These are phyloP conservation scores for Actinopyga echinites DNA, from an alignment of 53 echinoderm and acorn worm species.

Conservation along the genomic window DNA sequence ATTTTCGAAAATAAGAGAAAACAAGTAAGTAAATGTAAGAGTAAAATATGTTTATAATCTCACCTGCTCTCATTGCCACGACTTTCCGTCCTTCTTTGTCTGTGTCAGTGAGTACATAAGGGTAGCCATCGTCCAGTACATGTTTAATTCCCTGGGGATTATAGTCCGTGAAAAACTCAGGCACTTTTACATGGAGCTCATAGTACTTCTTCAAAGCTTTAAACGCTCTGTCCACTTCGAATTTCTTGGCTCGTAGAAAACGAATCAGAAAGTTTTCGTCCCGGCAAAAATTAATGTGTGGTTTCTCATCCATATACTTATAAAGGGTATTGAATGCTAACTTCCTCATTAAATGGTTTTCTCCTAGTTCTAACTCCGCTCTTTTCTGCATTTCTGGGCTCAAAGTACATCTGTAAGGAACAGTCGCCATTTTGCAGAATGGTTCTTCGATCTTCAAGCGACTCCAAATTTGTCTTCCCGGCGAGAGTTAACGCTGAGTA, in stretches of 20 bases:
- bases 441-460: neutral
- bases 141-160: conserved; percentile 71
- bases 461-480: too few species aligned
- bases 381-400: conserved; percentile 60
- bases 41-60: neutral
- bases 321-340: conserved; percentile 64
- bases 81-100: conserved; percentile 82
- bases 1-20: neutral
- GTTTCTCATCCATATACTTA: conserved; percentile 68
- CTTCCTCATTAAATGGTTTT: conserved; percentile 64
- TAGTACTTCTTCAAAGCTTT: conserved; percentile 89
- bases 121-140: conserved; percentile 85
- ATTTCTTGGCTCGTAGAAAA: conserved; percentile 91
- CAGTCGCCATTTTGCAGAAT: conserved; percentile 19
- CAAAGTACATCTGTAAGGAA: conserved; percentile 66
- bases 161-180: conserved; percentile 84
- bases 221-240: conserved; percentile 87
- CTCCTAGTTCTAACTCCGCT: conserved; percentile 86
- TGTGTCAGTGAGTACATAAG: conserved; percentile 65
- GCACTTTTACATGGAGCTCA: conserved; percentile 84
- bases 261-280: conserved; percentile 83
- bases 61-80: conserved; percentile 81
- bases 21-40: neutral
- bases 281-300: conserved; percentile 74
- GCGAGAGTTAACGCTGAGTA: too few species aligned